Evolutionary conservation across 2,888 invertebrate species (phyloP).

Genomic region (Chalcosyrphus nemorum): DNA sequence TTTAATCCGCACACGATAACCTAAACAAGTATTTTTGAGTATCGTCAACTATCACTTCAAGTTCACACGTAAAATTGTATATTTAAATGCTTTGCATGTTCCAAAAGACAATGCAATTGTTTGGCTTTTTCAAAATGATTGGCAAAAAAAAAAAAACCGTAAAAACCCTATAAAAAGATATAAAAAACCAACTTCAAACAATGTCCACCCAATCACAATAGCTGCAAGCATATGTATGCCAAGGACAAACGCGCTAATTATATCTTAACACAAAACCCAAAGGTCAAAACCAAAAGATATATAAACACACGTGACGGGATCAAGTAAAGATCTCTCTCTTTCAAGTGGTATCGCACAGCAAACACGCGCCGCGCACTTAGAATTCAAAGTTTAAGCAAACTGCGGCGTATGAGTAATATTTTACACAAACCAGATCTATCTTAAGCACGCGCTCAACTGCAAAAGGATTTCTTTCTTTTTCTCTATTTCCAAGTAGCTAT

Average conservation of each 20-base stretch:
- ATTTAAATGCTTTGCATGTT: neutral
- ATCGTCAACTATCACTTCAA: neutral
- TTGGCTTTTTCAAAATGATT: neutral
- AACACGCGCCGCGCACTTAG: neutral
- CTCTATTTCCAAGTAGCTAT: neutral
- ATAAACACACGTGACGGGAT: conserved; percentile 7
- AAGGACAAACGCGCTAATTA: conserved; percentile 37
- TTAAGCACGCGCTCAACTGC: neutral
- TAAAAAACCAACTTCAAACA: neutral
- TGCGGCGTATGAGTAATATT: conserved; percentile 14
- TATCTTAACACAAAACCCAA: neutral
- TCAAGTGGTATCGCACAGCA: neutral
- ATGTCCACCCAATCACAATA: conserved; percentile 18
- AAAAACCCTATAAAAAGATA: neutral
- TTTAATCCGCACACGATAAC: neutral
- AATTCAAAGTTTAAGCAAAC: neutral
- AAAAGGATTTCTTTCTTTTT: neutral
- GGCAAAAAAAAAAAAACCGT: neutral
- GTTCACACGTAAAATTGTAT: neutral
- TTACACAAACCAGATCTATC: neutral
- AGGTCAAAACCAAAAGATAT: conserved; percentile 9
- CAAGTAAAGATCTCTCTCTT: neutral
- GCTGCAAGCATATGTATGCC: conserved; percentile 23
- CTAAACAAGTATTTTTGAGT: neutral
- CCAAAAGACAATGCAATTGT: neutral